Percentiles rank a stretch among this genome's conserved stretches.
phyloP scores from a whole-genome alignment of 2,888 invertebrate species.

The Caenorhabditis imperialis region DNA sequence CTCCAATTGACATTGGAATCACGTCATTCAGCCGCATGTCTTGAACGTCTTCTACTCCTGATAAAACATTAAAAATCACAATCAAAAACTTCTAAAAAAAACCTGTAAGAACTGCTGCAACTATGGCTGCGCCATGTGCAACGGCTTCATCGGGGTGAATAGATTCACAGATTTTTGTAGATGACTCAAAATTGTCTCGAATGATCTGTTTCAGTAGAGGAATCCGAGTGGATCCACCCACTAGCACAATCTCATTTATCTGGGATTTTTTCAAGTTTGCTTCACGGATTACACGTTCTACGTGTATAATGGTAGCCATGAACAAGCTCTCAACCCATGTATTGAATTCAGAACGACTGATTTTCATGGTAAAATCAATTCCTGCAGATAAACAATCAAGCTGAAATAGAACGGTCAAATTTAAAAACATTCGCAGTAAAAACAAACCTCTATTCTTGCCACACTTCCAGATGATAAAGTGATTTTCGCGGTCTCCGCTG shows the following conservation, averaged over 20 bases:
- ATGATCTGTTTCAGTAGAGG: conserved; percentile 79
- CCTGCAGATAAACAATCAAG: conserved; percentile 95
- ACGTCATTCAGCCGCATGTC: conserved; percentile 49
- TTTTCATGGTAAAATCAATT: conserved; percentile 94
- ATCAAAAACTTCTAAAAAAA: background rate
- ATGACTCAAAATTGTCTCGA: conserved; percentile 43
- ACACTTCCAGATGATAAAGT: conserved; percentile 81
- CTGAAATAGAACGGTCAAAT: conserved; percentile 85
- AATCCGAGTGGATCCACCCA: conserved; percentile 81
- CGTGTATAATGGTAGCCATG: conserved; percentile 44
- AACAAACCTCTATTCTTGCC: conserved; percentile 33
- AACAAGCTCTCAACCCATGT: conserved; percentile 78
- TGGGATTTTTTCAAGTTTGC: conserved; percentile 43
- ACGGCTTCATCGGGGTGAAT: conserved; percentile 95
- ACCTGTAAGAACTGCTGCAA: conserved; percentile 84
- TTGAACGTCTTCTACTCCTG: conserved; percentile 52
- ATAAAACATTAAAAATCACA: background rate
- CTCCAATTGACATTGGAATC: conserved; percentile 51
- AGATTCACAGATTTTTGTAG: conserved; percentile 81
- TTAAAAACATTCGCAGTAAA: conserved; percentile 81
- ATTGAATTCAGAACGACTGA: conserved; percentile 95
- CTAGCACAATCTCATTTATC: conserved; percentile 80
- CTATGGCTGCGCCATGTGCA: conserved; percentile 97
- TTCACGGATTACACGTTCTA: conserved; percentile 54
- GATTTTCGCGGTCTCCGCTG: conserved; percentile 85